These are phyloP conservation scores for Polyergus mexicanus DNA, from an alignment of 1,140 invertebrate genomes.

Conservation along the genomic window DNA sequence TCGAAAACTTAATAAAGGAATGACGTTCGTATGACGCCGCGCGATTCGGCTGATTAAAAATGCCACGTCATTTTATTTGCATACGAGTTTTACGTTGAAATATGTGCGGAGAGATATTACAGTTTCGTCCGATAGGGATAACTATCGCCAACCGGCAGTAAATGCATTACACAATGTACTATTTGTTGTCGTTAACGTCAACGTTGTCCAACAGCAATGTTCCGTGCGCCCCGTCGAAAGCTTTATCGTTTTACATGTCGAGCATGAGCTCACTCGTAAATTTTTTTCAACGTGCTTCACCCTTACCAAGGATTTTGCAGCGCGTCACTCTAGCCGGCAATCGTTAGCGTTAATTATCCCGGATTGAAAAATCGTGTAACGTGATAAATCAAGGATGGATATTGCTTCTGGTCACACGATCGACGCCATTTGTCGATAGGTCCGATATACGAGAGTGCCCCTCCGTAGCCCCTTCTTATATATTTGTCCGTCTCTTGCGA, in stretches of 20 bases:
- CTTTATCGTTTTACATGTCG: constrained; percentile 43
- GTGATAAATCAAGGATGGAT: constrained; percentile 69
- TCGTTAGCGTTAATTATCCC: constrained; percentile 52
- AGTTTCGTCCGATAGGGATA: constrained; percentile 38
- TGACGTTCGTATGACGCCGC: background rate
- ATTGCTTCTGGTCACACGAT: constrained; percentile 58
- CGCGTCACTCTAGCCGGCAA: constrained; percentile 27
- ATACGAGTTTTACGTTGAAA: constrained; percentile 20
- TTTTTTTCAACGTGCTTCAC: constrained; percentile 33
- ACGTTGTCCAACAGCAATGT: constrained; percentile 36
- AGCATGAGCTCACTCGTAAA: constrained; percentile 23
- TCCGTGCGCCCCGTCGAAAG: constrained; percentile 39
- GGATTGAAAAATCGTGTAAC: constrained; percentile 64
- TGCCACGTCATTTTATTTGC: constrained; percentile 26
- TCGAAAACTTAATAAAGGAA: constrained; percentile 74
- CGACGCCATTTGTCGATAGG: constrained; percentile 63
- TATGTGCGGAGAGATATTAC: background rate
- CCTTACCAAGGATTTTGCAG: constrained; percentile 43
- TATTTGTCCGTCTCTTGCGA: constrained; percentile 45
- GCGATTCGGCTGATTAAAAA: background rate
- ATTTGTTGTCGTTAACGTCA: constrained; percentile 47
- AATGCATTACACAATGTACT: constrained; percentile 38
- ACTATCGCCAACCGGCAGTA: constrained; percentile 36
- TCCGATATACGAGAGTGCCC: constrained; percentile 12
- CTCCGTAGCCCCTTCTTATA: constrained; percentile 55